Evolutionary conservation across 2,888 invertebrate species (phyloP).

Genomic region (Cryptophagus acutangulus): DNA sequence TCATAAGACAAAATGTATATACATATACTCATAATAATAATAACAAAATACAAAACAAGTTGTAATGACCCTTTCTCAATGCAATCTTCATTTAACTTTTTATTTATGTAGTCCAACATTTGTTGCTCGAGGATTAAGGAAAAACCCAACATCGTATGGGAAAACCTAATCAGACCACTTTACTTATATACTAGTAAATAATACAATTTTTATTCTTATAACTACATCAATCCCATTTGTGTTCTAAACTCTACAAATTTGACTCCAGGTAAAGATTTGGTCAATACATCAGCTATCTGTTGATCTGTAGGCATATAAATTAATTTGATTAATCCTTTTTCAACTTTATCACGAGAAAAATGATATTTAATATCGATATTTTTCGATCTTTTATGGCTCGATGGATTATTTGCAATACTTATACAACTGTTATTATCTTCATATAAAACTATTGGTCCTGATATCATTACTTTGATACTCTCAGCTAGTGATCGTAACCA

Average conservation of each 20-base stretch:
- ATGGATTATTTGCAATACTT: slow-evolving; percentile 2
- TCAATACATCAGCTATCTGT: slow-evolving; percentile 4
- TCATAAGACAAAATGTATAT: too few species aligned
- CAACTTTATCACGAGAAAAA: slow-evolving; percentile 3
- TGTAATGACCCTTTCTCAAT: too few species aligned
- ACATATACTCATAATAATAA: too few species aligned
- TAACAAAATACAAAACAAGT: too few species aligned
- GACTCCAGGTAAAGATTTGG: not conserved
- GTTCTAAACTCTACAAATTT: not conserved
- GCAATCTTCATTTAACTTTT: too few species aligned
- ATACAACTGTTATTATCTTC: slow-evolving; percentile 8
- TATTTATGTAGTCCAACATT: too few species aligned
- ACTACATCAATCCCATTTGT: not conserved
- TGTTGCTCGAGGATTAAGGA: too few species aligned
- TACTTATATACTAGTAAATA: too few species aligned
- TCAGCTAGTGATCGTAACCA: slow-evolving; percentile 3
- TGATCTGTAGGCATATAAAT: slow-evolving; percentile 6
- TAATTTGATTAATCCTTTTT: not conserved
- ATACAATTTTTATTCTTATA: too few species aligned
- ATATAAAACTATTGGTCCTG: slow-evolving; percentile 3
- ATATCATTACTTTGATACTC: not conserved
- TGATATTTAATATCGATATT: slow-evolving; percentile 10
- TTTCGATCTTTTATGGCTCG: slow-evolving; percentile 1
- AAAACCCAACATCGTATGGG: too few species aligned
- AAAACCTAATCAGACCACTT: too few species aligned